Conservation (phyloP, 2,888 invertebrate species). For the Aelia acuminata region DNA sequence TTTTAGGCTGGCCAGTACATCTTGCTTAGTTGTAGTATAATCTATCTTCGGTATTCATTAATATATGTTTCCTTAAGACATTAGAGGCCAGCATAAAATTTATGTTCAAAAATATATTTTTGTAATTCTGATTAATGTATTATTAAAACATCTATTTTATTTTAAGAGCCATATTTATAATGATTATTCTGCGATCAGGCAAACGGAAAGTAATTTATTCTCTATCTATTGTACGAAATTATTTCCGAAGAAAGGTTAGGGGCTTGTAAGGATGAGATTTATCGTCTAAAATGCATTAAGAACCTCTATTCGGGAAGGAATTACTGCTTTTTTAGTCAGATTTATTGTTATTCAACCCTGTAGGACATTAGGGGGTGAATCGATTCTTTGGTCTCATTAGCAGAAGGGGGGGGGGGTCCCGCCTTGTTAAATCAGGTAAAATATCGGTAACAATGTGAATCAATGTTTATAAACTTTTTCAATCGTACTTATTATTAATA, state of each 20-base stretch:
- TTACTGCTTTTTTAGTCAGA: conserved; percentile 30
- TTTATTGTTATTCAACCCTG: conserved; percentile 21
- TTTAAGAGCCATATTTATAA: neutral
- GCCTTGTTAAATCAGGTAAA: neutral
- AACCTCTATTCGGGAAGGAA: conserved; percentile 15
- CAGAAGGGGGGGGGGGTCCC: neutral
- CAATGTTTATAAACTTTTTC: neutral
- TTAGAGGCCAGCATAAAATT: too few relatives aligned
- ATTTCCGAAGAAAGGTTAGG: neutral
- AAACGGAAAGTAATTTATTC: neutral
- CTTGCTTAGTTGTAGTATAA: too few relatives aligned
- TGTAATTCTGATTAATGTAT: too few relatives aligned
- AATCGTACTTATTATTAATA: neutral
- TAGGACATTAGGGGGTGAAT: neutral
- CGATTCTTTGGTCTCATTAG: neutral
- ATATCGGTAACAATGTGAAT: neutral
- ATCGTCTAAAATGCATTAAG: conserved; percentile 29
- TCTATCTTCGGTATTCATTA: too few relatives aligned
- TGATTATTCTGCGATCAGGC: neutral
- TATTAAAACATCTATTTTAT: too few relatives aligned
- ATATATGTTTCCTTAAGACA: too few relatives aligned
- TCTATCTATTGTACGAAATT: conserved; percentile 11
- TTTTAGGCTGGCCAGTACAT: too few relatives aligned
- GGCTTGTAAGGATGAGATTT: conserved; percentile 16
- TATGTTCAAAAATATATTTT: too few relatives aligned